Evolutionary conservation across 2,888 invertebrate genomes (phyloP).

Genomic region (Zygothrica quintamaculata): DNA sequence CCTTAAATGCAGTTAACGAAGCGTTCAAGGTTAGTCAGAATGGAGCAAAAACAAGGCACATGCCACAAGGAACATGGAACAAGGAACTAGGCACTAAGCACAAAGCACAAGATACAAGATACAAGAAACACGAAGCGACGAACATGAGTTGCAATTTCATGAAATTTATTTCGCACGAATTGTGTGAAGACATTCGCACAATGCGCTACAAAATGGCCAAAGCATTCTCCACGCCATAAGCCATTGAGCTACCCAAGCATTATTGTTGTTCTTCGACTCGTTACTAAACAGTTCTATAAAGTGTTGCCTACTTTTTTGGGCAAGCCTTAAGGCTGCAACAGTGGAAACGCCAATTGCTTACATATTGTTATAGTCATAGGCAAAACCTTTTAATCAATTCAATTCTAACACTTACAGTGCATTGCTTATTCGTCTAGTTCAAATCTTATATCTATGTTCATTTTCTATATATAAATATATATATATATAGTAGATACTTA

Average conservation of each 20-base stretch:
- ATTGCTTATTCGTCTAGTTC: constrained; percentile 20
- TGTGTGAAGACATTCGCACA: constrained; percentile 58
- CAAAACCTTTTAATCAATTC: not conserved
- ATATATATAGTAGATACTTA: not conserved
- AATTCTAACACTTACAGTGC: constrained; percentile 9
- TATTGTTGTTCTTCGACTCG: no score
- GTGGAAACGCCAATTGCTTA: not conserved
- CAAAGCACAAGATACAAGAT: constrained; percentile 18
- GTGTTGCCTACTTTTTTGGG: no score
- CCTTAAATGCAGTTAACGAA: constrained; percentile 73
- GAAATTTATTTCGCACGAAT: constrained; percentile 74
- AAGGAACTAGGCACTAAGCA: constrained; percentile 12
- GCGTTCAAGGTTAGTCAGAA: constrained; percentile 68
- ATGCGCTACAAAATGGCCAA: constrained; percentile 40
- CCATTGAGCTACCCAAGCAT: not conserved
- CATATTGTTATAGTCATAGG: no score
- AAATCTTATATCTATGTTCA: no score
- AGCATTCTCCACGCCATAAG: constrained; percentile 16
- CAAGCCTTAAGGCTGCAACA: not conserved
- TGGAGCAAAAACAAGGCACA: constrained; percentile 5
- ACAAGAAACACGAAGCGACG: constrained; percentile 37
- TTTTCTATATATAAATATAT: constrained; percentile 2
- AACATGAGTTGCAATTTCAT: constrained; percentile 71
- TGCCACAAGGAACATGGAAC: constrained; percentile 14
- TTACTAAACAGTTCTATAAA: no score